A percentile compares a stretch with the other conserved stretches of the same genome.
phyloP scores from a whole-genome alignment of 2,797 vertebrate species.

The Rhyacichthys aspro region DNA sequence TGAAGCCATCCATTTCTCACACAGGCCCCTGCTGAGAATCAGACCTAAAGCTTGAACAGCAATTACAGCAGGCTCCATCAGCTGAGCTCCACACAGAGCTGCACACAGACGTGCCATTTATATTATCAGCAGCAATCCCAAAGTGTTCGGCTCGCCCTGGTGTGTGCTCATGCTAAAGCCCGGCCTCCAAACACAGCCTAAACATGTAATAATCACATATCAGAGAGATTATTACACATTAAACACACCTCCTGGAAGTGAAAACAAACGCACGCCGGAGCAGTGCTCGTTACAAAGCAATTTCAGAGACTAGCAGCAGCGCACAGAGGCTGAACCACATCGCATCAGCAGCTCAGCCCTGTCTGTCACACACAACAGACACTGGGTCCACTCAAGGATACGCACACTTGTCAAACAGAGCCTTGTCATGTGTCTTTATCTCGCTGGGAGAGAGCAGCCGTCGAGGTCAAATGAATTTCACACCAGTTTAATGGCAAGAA shows the following conservation, averaged over 20 bases:
- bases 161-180: neutral
- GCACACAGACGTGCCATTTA: conserved; percentile 14
- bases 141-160: neutral
- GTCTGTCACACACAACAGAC: conserved; percentile 1
- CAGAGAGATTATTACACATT: conserved; percentile 26
- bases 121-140: conserved; percentile 9
- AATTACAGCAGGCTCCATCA: conserved; percentile 13
- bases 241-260: conserved; percentile 46
- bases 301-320: conserved; percentile 8
- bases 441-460: too few relatives aligned
- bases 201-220: conserved; percentile 17
- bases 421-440: conserved; percentile 26
- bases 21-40: conserved; percentile 7
- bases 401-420: conserved; percentile 23
- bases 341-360: conserved; percentile 37
- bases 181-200: neutral
- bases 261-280: conserved; percentile 59
- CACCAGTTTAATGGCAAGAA: conserved; percentile 4
- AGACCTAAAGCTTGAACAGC: conserved; percentile 19
- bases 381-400: neutral
- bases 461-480: conserved; percentile 35
- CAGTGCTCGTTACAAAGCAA: conserved; percentile 23
- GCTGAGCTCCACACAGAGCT: conserved; percentile 9
- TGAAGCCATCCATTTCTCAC: neutral
- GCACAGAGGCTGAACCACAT: conserved; percentile 35